Evolutionary conservation across 2,797 vertebrate genomes (phyloP), one percentile per base, ranked within the genome.

Genomic region (Myoxocephalus aenaeus): DNA sequence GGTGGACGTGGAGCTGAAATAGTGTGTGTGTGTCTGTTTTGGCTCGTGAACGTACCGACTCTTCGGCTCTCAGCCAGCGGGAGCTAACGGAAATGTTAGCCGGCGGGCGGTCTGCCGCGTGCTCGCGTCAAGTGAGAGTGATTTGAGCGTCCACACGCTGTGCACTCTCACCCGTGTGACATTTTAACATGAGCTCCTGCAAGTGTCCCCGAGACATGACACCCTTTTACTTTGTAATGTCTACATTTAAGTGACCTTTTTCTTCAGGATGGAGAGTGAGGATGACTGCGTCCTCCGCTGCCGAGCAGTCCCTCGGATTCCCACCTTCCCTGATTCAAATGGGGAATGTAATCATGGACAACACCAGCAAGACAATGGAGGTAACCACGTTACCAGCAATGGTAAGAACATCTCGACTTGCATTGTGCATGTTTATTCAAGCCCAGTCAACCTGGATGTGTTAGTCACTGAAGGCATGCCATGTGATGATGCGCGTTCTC

Each of bases 231-330:
- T 50, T 50, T 4, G 48, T 13, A 15, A 12, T 32, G 14, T 32
- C n/a, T 53, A 25, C 11, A 53, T 53, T 42, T 34, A 14, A 15
- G 40, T 63, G 22, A 2, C 29, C n/a, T 40, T 14, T 77, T 27
- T 65, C 7, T 77, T 51, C 4, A 93, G 91, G 88, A 95, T 95
- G 94, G 92, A 92, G 22, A 85, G 68, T 34, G 86, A 46, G 17
- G 80, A 71, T 40, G 81, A 81, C 22, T 1, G 48, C 53, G 61
- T 58, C n/a, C 71, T 87, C 44, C 83, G 86, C 20, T 68, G 77
- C 67, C 36, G 82, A 73, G 48, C 53, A n/a, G 0, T 61, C 1
- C 73, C 90, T 2, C 72, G 77, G 72, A 80, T 66, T 40, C 70
- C 87, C 18, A 17, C 53, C 42, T 72, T 66, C 46, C 18, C 77